phyloP scores from a whole-genome alignment of 35 echinoderm and acorn worm species.

The Eucidaris tribuloides region DNA sequence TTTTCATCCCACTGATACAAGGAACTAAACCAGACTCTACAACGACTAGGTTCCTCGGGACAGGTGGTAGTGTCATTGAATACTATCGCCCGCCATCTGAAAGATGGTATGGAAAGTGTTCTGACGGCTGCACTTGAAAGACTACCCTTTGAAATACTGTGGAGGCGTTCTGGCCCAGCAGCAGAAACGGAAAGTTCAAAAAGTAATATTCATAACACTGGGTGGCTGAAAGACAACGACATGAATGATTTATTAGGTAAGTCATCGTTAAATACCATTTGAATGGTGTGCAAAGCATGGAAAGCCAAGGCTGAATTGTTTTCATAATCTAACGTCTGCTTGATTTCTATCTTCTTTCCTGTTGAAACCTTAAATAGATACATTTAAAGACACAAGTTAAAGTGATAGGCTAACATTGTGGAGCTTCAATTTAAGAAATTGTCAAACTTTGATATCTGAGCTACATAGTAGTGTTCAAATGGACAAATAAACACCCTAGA shows the following conservation, averaged over 20 bases:
- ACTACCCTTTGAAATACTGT: background rate
- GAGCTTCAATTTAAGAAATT: no score
- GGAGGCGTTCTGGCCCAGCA: background rate
- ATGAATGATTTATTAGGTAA: constrained; percentile 14
- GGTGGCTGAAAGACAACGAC: background rate
- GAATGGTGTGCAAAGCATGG: no score
- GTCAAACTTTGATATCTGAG: no score
- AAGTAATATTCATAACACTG: constrained; percentile 2
- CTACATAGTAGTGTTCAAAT: no score
- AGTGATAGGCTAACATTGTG: background rate
- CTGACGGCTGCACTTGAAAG: background rate
- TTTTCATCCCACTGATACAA: no score
- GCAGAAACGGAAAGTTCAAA: background rate
- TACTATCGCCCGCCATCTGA: background rate
- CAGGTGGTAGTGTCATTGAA: background rate
- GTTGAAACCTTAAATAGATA: background rate
- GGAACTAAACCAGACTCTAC: background rate
- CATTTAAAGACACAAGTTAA: background rate
- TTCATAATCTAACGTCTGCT: background rate
- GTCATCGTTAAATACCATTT: background rate
- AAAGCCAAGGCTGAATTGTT: no score
- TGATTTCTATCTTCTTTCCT: background rate
- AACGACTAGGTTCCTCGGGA: background rate
- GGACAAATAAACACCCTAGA: no score
- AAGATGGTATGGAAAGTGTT: background rate